Conservation (phyloP, 2,113 vertebrate species). For the Pygathrix nemaeus region DNA sequence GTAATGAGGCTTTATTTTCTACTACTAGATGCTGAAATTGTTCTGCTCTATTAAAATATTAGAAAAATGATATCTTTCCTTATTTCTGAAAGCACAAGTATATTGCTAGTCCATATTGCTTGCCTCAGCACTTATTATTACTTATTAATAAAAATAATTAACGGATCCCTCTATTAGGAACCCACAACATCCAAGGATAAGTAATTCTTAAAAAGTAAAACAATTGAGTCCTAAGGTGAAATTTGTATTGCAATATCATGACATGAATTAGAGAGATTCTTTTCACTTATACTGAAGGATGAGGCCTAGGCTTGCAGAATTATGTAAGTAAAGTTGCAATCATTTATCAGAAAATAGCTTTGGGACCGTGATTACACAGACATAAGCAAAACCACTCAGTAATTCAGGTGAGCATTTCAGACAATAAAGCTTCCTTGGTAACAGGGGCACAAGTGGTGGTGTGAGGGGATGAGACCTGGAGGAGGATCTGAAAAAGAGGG, state of each 20-base stretch:
- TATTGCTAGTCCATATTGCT: not conserved
- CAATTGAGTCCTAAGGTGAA: not conserved
- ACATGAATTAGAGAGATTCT: slow-evolving; percentile 12
- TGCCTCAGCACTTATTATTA: slow-evolving; percentile 9
- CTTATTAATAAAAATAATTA: slow-evolving; percentile 25
- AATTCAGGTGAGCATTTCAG: not conserved
- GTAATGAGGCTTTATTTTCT: slow-evolving; percentile 37
- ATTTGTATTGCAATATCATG: not conserved
- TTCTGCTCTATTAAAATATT: not conserved
- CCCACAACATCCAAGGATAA: not conserved
- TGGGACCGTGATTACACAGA: not conserved
- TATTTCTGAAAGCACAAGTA: slow-evolving; percentile 35
- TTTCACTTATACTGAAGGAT: not conserved
- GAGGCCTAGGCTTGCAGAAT: not conserved
- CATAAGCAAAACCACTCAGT: not conserved
- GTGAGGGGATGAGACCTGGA: not conserved
- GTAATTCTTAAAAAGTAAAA: slow-evolving; percentile 36
- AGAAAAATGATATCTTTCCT: slow-evolving; percentile 8
- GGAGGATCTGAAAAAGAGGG: not conserved
- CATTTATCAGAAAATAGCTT: not conserved
- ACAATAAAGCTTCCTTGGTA: not conserved
- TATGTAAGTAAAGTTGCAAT: not conserved
- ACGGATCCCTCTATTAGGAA: not conserved
- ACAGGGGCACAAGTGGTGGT: not conserved
- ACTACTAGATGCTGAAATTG: not conserved